Conservation (phyloP, 2,113 vertebrate species). For the Labeo rohita region DNA sequence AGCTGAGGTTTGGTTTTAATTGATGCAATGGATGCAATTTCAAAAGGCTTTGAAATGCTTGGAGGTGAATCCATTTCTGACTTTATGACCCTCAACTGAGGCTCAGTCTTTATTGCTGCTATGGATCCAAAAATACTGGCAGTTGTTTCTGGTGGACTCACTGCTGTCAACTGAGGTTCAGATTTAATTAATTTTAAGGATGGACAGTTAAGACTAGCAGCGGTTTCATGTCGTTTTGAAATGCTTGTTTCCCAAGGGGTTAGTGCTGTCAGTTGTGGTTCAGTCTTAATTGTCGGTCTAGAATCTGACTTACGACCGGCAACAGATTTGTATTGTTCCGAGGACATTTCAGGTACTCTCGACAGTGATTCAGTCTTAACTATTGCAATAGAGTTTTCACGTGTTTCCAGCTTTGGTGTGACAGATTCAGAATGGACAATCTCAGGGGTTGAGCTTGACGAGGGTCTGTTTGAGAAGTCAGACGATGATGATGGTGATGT, state of each 20-base stretch:
- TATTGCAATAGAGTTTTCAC: neutral
- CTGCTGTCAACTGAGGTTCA: neutral
- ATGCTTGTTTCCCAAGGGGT: neutral
- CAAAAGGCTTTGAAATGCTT: neutral
- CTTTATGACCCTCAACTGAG: neutral
- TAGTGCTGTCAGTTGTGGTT: neutral
- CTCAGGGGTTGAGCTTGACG: neutral
- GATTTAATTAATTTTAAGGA: neutral
- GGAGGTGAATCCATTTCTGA: neutral
- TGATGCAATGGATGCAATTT: neutral
- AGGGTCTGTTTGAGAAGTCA: neutral
- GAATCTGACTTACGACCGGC: neutral
- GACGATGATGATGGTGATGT: neutral
- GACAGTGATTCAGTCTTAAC: slow-evolving; percentile 8
- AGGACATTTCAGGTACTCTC: neutral
- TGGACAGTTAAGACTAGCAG: neutral
- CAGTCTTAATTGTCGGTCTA: slow-evolving; percentile 12
- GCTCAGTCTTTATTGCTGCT: neutral
- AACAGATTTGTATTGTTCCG: neutral
- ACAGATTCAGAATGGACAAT: neutral
- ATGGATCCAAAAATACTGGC: neutral
- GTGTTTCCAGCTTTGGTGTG: neutral
- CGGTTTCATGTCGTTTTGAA: neutral
- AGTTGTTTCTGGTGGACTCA: neutral
- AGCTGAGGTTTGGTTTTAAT: neutral